These are phyloP conservation scores for Dione juno DNA, from an alignment of 2,888 invertebrate species.

Conservation along the genomic window DNA sequence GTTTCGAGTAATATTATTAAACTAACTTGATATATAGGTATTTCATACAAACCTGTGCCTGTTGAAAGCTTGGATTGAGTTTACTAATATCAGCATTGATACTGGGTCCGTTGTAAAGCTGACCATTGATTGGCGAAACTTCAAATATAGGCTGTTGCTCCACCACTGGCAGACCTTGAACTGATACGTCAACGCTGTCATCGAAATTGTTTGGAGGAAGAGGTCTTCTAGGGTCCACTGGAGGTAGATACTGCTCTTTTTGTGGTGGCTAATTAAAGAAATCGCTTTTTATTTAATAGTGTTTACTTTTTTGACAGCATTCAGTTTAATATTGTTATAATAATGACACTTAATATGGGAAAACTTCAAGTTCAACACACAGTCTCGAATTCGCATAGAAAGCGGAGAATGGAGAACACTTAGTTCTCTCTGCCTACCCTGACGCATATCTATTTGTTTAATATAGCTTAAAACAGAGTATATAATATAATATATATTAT, in stretches of 20 bases:
- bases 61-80: constrained; percentile 63
- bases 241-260: constrained; percentile 63
- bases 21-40: no score
- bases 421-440: no score
- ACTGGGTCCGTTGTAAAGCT: constrained; percentile 66
- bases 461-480: no score
- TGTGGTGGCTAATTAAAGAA: constrained; percentile 44
- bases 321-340: no score
- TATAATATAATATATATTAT: no score
- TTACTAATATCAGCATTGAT: constrained; percentile 66
- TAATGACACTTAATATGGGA: no score
- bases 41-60: constrained; percentile 59
- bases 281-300: background rate
- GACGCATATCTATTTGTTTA: no score
- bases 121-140: constrained; percentile 70
- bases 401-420: no score
- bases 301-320: background rate
- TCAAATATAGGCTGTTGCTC: constrained; percentile 73
- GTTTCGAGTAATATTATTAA: no score
- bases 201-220: constrained; percentile 55
- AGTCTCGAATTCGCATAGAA: no score
- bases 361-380: no score
- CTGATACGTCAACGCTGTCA: constrained; percentile 66
- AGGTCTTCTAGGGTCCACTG: constrained; percentile 64
- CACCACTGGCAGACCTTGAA: constrained; percentile 70